A percentile compares a stretch with the other conserved stretches of the same genome.
Conservation (phyloP, 2,888 invertebrate genomes). For the Diabrotica balteata region DNA sequence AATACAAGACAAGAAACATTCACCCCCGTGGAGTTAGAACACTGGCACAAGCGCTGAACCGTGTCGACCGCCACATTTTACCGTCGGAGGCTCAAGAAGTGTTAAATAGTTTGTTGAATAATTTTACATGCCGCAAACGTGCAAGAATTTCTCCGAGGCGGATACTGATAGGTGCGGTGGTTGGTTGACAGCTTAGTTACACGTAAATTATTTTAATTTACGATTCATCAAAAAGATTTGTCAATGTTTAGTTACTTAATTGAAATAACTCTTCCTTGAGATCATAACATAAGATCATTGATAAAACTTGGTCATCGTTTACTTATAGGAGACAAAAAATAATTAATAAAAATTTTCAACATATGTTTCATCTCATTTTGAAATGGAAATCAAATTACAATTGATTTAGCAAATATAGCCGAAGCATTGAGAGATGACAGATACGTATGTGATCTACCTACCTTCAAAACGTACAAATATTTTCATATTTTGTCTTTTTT, state of each 20-base stretch:
- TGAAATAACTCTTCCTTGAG: constrained; percentile 7
- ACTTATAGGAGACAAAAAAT: too few species aligned
- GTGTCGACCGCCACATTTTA: constrained; percentile 8
- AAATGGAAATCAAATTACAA: too few species aligned
- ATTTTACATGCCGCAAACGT: constrained; percentile 29
- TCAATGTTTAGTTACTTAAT: constrained; percentile 3
- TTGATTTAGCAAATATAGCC: too few species aligned
- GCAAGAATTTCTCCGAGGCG: constrained; percentile 28
- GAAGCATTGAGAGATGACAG: too few species aligned
- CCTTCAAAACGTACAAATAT: too few species aligned
- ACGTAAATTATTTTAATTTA: constrained; percentile 31
- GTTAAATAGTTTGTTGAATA: constrained; percentile 32
- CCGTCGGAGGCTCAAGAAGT: constrained; percentile 26
- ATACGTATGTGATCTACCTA: too few species aligned
- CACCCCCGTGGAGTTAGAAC: constrained; percentile 20
- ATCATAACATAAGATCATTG: too few species aligned
- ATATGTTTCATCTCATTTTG: too few species aligned
- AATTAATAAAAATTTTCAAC: too few species aligned
- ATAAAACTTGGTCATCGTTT: too few species aligned
- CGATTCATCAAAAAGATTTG: constrained; percentile 23
- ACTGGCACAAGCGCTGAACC: constrained; percentile 19
- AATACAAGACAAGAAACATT: constrained; percentile 19
- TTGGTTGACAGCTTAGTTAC: constrained; percentile 15
- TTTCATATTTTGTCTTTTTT: too few species aligned
- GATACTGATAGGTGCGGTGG: constrained; percentile 36